Conservation (phyloP, 2,797 vertebrate species). For the Phoeniculus purpureus region DNA sequence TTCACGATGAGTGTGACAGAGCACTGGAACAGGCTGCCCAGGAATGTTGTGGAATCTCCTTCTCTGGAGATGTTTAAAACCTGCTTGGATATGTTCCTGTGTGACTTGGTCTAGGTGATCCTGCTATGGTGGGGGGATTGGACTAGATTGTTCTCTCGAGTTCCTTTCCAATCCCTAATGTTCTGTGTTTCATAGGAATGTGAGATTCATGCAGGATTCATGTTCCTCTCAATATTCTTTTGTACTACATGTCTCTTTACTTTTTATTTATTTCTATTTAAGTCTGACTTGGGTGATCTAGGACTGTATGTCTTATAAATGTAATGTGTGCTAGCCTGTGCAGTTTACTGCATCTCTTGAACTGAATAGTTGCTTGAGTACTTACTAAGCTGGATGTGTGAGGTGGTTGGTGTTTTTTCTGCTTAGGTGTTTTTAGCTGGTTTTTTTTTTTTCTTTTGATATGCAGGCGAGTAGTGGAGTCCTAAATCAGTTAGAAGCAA, state of each 20-base stretch:
- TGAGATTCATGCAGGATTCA: not conserved
- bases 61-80: no score
- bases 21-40: no score
- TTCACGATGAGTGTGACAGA: no score
- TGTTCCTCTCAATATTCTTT: not conserved
- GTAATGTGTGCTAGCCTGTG: not conserved
- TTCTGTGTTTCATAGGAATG: no score
- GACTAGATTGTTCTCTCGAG: no score
- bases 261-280: not conserved
- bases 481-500: not conserved
- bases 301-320: not conserved
- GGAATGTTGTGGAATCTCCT: no score
- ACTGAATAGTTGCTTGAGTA: not conserved
- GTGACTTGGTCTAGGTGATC: no score
- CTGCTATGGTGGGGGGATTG: no score
- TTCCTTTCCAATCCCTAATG: no score
- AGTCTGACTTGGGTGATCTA: not conserved
- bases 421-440: not conserved
- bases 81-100: no score
- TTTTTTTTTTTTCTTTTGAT: not conserved
- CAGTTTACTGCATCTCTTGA: not conserved
- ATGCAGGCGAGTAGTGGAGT: not conserved
- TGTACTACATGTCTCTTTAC: not conserved
- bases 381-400: fast-evolving
- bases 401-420: not conserved